A percentile compares a stretch with the other conserved stretches of the same genome.
phyloP scores from a whole-genome alignment of 2,797 vertebrate species.

The Siniperca undulata region DNA sequence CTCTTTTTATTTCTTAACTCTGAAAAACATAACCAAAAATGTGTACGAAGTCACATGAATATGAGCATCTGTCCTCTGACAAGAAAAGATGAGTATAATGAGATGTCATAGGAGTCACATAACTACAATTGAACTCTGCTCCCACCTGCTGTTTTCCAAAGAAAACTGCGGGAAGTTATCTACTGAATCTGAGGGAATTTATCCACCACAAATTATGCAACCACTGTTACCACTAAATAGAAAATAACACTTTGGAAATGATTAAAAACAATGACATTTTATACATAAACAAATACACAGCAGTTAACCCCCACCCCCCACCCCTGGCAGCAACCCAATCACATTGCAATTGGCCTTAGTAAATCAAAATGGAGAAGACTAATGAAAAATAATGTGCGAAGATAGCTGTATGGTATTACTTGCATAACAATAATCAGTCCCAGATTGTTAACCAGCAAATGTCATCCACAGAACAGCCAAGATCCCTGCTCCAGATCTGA shows the following conservation, averaged over 20 bases:
- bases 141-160: constrained; percentile 73
- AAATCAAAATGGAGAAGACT: too few relatives aligned
- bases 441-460: too few relatives aligned
- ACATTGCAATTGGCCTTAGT: too few relatives aligned
- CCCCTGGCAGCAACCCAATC: too few relatives aligned
- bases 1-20: neutral
- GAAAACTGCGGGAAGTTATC: constrained; percentile 43
- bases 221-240: neutral
- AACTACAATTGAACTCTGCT: constrained; percentile 68
- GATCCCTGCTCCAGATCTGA: neutral
- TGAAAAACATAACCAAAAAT: neutral
- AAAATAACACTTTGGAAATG: constrained; percentile 1
- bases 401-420: too few relatives aligned
- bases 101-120: neutral
- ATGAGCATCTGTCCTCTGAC: neutral
- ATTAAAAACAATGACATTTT: neutral
- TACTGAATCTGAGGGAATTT: neutral
- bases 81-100: neutral
- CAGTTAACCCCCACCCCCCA: too few relatives aligned
- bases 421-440: too few relatives aligned
- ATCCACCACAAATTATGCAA: neutral
- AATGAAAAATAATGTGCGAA: too few relatives aligned
- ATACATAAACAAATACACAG: too few relatives aligned
- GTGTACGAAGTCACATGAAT: neutral
- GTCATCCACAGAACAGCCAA: neutral